Evolutionary conservation across 2,888 invertebrate genomes (phyloP).

Genomic region (Acleris sparsana): DNA sequence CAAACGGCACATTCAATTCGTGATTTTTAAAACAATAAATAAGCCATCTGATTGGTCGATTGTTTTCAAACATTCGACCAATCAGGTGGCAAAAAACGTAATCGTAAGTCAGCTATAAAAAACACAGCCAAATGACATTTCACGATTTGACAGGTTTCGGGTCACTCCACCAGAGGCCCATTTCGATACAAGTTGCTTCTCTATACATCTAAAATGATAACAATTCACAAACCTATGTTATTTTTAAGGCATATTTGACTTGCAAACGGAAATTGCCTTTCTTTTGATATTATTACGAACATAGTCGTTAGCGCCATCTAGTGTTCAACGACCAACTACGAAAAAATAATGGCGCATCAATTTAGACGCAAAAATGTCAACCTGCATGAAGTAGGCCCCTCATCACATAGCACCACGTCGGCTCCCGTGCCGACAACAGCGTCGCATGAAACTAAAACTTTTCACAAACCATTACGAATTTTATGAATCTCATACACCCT

Average conservation of each 20-base stretch:
- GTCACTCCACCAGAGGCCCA: neutral
- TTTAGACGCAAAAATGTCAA: neutral
- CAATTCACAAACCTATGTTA: too few relatives aligned
- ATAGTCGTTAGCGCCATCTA: too few relatives aligned
- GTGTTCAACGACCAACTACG: too few relatives aligned
- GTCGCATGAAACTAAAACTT: neutral
- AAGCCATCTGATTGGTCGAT: neutral
- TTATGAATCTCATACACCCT: conserved; percentile 28
- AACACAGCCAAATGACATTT: conserved; percentile 29
- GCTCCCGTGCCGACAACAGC: neutral
- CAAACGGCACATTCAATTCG: neutral
- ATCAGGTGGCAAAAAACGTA: neutral
- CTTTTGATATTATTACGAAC: too few relatives aligned
- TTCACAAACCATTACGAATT: conserved; percentile 8
- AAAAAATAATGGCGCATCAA: too few relatives aligned
- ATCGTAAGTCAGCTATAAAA: conserved; percentile 3
- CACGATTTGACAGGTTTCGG: neutral
- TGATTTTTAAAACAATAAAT: conserved; percentile 1
- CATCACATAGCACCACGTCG: conserved; percentile 13
- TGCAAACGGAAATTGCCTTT: too few relatives aligned
- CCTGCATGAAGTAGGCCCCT: neutral
- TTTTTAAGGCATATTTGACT: too few relatives aligned
- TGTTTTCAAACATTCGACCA: neutral
- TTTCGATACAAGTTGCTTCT: too few relatives aligned
- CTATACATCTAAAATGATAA: too few relatives aligned